phyloP scores from a whole-genome alignment of 2,888 invertebrate genomes.

The Ichneumoninae sp. region DNA sequence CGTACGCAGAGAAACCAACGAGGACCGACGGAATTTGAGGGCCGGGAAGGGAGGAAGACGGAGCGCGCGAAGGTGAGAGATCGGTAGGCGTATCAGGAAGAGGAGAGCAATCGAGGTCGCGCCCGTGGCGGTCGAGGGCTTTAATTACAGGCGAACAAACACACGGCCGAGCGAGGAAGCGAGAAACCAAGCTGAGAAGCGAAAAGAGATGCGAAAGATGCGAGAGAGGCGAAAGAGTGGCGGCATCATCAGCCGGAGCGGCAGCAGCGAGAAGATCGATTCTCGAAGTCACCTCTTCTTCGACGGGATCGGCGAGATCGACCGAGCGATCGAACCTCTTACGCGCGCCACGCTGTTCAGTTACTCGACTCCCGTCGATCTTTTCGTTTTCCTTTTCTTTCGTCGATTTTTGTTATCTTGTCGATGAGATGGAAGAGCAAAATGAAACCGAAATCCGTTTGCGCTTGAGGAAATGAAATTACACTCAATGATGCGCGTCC shows the following conservation, averaged over 20 bases:
- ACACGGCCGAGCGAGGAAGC: conserved; percentile 50
- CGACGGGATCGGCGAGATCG: conserved; percentile 56
- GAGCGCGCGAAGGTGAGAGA: conserved; percentile 64
- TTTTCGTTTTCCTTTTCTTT: conserved; percentile 18
- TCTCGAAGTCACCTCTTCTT: conserved; percentile 64
- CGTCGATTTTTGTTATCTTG: not conserved
- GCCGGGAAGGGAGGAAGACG: conserved; percentile 14
- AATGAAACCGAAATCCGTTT: not conserved
- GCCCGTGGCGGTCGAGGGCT: conserved; percentile 71
- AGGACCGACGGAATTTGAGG: not conserved
- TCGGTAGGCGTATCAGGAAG: conserved; percentile 69
- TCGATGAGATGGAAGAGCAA: not conserved
- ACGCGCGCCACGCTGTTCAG: conserved; percentile 34
- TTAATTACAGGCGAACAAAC: conserved; percentile 77
- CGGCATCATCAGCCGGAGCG: conserved; percentile 70
- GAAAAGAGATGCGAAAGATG: conserved; percentile 23
- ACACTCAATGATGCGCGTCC: not conserved
- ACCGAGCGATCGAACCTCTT: conserved; percentile 50
- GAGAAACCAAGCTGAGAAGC: conserved; percentile 38
- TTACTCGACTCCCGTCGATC: conserved; percentile 17
- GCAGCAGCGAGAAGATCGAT: conserved; percentile 77
- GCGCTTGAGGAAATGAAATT: not conserved
- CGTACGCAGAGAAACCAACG: not conserved
- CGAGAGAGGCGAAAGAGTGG: conserved; percentile 8
- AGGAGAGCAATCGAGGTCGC: conserved; percentile 73